These are phyloP conservation scores for Epinephelus lanceolatus DNA, from an alignment of 2,113 vertebrate genomes.

Conservation along the genomic window DNA sequence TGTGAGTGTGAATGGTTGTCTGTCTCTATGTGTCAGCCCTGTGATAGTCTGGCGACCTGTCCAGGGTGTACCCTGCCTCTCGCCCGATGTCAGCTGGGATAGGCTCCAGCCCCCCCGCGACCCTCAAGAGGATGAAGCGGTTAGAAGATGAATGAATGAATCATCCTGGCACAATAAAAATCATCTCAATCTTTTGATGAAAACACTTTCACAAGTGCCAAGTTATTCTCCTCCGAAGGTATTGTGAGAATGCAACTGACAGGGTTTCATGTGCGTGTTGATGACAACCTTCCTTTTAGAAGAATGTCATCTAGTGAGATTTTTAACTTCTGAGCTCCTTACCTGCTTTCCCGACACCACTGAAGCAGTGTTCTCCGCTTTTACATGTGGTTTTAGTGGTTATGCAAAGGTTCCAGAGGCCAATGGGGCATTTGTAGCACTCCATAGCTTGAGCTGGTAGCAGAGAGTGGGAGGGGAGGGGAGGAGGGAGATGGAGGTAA, in stretches of 20 bases:
- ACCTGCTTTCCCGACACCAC: conserved; percentile 78
- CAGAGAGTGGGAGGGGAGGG: not conserved
- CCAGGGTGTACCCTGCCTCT: too few relatives aligned
- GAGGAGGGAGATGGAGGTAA: not conserved
- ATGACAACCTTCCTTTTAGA: not conserved
- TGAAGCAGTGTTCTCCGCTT: conserved; percentile 62
- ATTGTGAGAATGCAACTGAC: not conserved
- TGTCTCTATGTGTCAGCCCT: too few relatives aligned
- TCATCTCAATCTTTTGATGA: not conserved
- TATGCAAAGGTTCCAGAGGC: conserved; percentile 31
- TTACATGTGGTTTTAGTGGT: conserved; percentile 43
- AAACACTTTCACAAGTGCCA: not conserved
- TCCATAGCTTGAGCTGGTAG: conserved; percentile 76
- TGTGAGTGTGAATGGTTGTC: too few relatives aligned
- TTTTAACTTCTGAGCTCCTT: conserved; percentile 11
- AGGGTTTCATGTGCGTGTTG: not conserved
- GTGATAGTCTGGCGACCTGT: too few relatives aligned
- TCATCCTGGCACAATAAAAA: not conserved
- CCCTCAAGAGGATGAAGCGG: too few relatives aligned
- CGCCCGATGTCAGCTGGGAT: too few relatives aligned
- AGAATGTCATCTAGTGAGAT: not conserved
- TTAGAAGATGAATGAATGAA: too few relatives aligned
- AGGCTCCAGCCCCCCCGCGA: too few relatives aligned
- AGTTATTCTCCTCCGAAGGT: not conserved
- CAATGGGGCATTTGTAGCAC: conserved; percentile 82